phyloP scores from a whole-genome alignment of 2,888 invertebrate species.

The Ganaspis brasiliensis region DNA sequence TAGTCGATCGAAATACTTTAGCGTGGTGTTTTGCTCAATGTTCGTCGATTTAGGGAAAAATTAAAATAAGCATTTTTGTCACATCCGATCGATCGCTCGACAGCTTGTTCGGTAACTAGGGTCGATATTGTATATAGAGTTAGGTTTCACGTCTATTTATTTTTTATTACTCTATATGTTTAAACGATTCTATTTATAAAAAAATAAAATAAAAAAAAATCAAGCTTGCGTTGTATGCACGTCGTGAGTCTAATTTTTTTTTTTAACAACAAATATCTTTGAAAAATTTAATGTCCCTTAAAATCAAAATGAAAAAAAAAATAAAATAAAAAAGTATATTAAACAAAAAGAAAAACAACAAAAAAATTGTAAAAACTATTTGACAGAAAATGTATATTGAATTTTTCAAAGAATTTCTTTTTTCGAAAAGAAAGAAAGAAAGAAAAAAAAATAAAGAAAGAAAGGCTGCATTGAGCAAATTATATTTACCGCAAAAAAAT shows the following conservation, averaged over 20 bases:
- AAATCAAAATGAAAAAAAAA: not conserved
- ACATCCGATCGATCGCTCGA: slow-evolving; percentile 17
- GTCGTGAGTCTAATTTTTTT: not conserved
- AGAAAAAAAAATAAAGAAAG: slow-evolving; percentile 39
- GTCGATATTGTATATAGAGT: slow-evolving; percentile 70
- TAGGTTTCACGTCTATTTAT: slow-evolving; percentile 72
- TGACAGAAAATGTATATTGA: not conserved
- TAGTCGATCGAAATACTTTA: slow-evolving; percentile 19
- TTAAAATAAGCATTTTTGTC: not conserved
- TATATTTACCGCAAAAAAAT: slow-evolving; percentile 49
- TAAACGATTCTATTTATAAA: slow-evolving; percentile 64
- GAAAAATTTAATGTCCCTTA: not conserved
- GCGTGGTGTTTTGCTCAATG: slow-evolving; percentile 18
- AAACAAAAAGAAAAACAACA: not conserved
- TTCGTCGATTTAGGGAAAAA: slow-evolving; percentile 15
- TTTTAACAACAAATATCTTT: slow-evolving; percentile 9
- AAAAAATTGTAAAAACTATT: not conserved
- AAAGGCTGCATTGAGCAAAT: slow-evolving; percentile 40
- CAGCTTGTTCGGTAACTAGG: slow-evolving; percentile 45
- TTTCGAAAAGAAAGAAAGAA: slow-evolving; percentile 48
- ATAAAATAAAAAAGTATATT: not conserved
- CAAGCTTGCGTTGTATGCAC: slow-evolving; percentile 29
- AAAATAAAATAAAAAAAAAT: slow-evolving; percentile 33
- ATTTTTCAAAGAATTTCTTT: slow-evolving; percentile 20
- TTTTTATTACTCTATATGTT: slow-evolving; percentile 69